Evolutionary conservation across 2,888 invertebrate species (phyloP).

Genomic region (Crepidodera aurea): DNA sequence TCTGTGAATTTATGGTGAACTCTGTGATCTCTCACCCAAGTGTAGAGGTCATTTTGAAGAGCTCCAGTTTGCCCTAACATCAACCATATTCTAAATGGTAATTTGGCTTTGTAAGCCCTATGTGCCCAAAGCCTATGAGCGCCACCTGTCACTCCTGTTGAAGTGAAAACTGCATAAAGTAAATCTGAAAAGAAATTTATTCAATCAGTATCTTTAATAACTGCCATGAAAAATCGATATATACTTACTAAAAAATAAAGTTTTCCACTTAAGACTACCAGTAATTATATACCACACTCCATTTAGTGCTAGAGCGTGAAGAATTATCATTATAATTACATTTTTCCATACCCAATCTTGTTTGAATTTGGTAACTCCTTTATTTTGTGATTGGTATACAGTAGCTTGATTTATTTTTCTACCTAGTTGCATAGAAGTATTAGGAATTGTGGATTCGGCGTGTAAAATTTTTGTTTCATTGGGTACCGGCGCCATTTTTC

Average conservation of each 20-base stretch:
- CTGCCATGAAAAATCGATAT: too few species aligned
- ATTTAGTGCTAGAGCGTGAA: conserved; percentile 73
- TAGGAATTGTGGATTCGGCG: background rate
- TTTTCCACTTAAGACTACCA: conserved; percentile 57
- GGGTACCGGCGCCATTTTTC: background rate
- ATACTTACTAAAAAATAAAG: conserved; percentile 68
- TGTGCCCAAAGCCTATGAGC: conserved; percentile 95
- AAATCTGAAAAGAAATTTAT: conserved; percentile 1
- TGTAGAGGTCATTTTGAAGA: conserved; percentile 88
- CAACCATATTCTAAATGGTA: conserved; percentile 82
- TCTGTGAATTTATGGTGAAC: conserved; percentile 92
- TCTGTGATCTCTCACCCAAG: conserved; percentile 84
- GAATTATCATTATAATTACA: conserved; percentile 74
- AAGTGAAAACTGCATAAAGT: conserved; percentile 1
- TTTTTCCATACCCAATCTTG: conserved; percentile 84
- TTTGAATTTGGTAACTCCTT: conserved; percentile 41
- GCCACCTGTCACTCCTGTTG: conserved; percentile 62
- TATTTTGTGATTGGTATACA: background rate
- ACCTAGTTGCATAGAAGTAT: background rate
- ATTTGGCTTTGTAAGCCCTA: conserved; percentile 79
- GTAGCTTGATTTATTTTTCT: background rate
- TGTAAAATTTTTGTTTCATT: background rate
- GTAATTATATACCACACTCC: conserved; percentile 71
- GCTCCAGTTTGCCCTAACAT: conserved; percentile 85
- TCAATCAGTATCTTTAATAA: too few species aligned